Evolutionary conservation across 2,113 vertebrate genomes (phyloP), one percentile per base, ranked within the genome.

Genomic region (Pangasianodon gigas): DNA sequence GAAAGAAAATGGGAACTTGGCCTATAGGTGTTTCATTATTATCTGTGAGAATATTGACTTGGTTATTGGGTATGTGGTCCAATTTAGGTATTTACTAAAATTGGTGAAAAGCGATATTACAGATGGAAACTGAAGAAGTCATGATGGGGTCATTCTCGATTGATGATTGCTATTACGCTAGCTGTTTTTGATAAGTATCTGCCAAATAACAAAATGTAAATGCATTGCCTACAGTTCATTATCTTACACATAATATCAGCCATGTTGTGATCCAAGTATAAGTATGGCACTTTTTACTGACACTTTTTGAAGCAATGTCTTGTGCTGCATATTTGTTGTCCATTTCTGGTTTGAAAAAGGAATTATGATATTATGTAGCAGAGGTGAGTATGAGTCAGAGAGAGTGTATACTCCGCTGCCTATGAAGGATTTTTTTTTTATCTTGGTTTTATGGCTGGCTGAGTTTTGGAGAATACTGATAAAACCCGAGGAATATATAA

Each of bases 401-500:
- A 32, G 44, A 85, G 37, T 16, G 60, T 60, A 62, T 82, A 77
- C 24, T 67, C 65, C 19, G 54, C 60, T 81, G 82, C 60, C 60
- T 46, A 26, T 81, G 24, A 46, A 48, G 71, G 18, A 79, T 89
- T 88, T 37, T 69, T 89, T 24, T 60, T 52, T 71, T 13, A 56
- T 56, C 79, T 82, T 80, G 26, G 62, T 44, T 84, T 89, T 74
- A 89, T 87, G 60, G 90, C 85, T 89, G 89, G 82, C 79, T 79
- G 83, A 85, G 37, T 90, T 83, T 80, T 74, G 62, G 71, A 71
- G 41, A 71, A 82, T 62, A 67, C 67, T 69, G 90, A 87, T 93
- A 91, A 93, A 94, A 92, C 90, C 91, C 85, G 90, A 90, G 71
- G 89, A 92, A 93, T 94, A 91, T 92, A 93, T 94, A 94, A 95